Base-by-base conservation (phyloP, 2,888 invertebrate species). In the Drosophila kokeensis region DNA sequence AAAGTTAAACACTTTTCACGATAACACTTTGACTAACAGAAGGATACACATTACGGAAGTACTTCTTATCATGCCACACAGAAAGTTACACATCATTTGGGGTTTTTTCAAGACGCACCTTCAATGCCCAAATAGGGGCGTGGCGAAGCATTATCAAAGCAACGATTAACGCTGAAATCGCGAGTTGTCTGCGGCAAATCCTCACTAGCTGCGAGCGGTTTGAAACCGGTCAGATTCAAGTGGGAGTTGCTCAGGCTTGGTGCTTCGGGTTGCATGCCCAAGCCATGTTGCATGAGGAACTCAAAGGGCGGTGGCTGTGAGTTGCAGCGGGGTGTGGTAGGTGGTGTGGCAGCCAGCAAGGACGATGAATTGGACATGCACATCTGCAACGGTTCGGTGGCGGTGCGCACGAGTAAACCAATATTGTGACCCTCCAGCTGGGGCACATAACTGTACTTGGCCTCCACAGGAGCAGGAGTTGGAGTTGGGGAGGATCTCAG, bases 101-200 rank as follows among this genome's bases (percentile, higher is more conserved):
- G 34, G 11, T 34, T 34, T 29, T 50, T 55, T 24, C 45, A n/a
- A n/a, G 13, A 85, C 90, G 69, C 89, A 92, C 92, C 92, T 92
- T 92, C 92, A 62, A 92, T 89, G 74, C 81, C 89, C 58, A 84
- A 72, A 65, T 92, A 92, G 66, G 92, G 93, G 69, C 92, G 92
- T 66, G 93, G 92, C 62, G 93, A 92, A 13, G 90, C 91, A 86
- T 92, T 93, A 73, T 92, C 92, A 72, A 90, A 92, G 64, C 86
- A 86, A 32, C 92, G 92, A 80, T 80, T 79, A 27, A 78, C 50
- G 70, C 53, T 70, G 40, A 73, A 78, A 8, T 90, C 87, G 32
- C 86, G 76, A 7, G 52, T 34, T 3, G 65, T n/a, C 36, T 58
- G 78, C 7, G 67, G 58, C 61, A 58, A 30, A 55, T 82, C 86